Evolutionary conservation across 2,888 invertebrate species (phyloP), one percentile per base, ranked within the genome.

Genomic region (Asteroscopus sphinx): DNA sequence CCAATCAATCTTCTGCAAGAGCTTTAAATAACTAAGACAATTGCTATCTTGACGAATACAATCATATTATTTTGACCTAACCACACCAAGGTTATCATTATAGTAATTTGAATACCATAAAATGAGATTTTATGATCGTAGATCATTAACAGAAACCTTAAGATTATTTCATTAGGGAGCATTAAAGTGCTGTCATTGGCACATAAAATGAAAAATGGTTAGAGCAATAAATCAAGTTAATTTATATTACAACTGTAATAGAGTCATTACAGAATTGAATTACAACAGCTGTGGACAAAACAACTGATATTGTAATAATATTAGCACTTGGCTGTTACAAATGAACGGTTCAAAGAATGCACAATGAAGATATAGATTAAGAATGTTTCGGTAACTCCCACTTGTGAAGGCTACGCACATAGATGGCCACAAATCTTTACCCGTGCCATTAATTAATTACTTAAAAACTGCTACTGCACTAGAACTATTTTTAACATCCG

Each of bases 401-500:
- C 28, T 42, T 17, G 17, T 13, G 21, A 15, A 17, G 37, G 3
- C 37, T 0, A 25, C 15, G 8, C 45, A 36, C 39, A 26, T 37
- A 36, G 39, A 36, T 26, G 17, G 39, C 11, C 53, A 53, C 73
- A 70, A 55, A 62, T 73, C 48, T 58, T n/a, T 21, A 36, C 7
- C 40, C n/a, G 7, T 44, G 3, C 32, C 53, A 63, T 63, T 54
- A 60, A 46, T 65, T 62, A 58, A 47, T 33, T 7, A 15, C 3
- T 15, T 33, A 40, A 30, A 33, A 15, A 37, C 17, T 35, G 44
- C 71, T 57, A 62, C 60, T 56, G 36, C 53, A 46, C 53, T 49
- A 51, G 30, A 53, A 55, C 57, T 63, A 63, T 63, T 74, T 71
- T 73, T 70, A 56, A 51, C 39, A 61, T 58, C 21, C 49, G 47